Percentiles rank a stretch among this genome's conserved stretches.
Conservation (phyloP, 2,797 vertebrate genomes). For the Propithecus perrieri region DNA sequence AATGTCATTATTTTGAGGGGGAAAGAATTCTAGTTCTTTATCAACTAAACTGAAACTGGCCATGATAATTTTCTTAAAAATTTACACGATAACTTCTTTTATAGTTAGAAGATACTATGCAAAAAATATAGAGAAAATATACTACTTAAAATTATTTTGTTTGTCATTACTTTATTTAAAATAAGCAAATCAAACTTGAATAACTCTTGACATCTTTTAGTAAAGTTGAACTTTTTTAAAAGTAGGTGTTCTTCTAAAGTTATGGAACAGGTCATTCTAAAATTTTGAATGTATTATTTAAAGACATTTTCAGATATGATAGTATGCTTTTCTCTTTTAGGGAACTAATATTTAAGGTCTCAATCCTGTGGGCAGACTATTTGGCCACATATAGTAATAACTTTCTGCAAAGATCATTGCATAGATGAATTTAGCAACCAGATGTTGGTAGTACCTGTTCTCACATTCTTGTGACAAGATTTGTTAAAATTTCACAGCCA, state of each 20-base stretch:
- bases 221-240: neutral
- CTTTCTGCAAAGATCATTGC: neutral
- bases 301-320: neutral
- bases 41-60: neutral
- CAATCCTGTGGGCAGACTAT: neutral
- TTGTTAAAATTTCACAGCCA: neutral
- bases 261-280: neutral
- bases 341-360: neutral
- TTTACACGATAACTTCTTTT: neutral
- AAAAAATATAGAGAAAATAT: neutral
- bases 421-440: neutral
- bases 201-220: conserved; percentile 7
- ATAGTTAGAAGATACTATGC: neutral
- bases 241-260: neutral
- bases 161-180: neutral
- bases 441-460: neutral
- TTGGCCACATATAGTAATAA: neutral
- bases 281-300: neutral
- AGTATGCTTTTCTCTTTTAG: neutral
- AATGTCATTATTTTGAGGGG: neutral
- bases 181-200: neutral
- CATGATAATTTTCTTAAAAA: neutral
- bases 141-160: neutral
- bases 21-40: neutral
- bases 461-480: neutral